Evolutionary conservation across 2,113 vertebrate species (phyloP).

Genomic region (Lethenteron camtschaticum): DNA sequence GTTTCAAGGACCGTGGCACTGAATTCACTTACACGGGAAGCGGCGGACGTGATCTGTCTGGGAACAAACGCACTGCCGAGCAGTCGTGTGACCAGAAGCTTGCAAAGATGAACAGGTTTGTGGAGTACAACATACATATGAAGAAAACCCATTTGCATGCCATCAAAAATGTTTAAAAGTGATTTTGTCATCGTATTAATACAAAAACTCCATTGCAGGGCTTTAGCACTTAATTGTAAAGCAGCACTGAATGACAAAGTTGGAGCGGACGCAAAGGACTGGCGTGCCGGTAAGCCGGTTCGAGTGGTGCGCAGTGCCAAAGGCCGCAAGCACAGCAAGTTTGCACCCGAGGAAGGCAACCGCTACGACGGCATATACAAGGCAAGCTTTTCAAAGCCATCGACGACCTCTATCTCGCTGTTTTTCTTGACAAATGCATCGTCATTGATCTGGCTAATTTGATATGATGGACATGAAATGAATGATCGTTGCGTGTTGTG

Average conservation of each 20-base stretch:
- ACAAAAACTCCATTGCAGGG: conserved; percentile 21
- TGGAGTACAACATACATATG: neutral
- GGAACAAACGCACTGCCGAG: conserved; percentile 84
- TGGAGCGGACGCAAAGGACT: conserved; percentile 62
- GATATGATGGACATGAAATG: too few relatives aligned
- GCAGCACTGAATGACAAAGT: conserved; percentile 54
- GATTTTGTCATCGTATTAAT: neutral
- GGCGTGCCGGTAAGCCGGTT: conserved; percentile 71
- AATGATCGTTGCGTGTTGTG: too few relatives aligned
- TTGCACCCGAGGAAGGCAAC: conserved; percentile 61
- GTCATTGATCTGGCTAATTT: too few relatives aligned
- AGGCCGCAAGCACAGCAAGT: conserved; percentile 80
- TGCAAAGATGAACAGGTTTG: conserved; percentile 86
- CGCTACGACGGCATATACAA: conserved; percentile 91
- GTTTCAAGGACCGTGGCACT: conserved; percentile 57
- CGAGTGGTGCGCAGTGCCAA: conserved; percentile 68
- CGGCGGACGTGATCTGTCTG: conserved; percentile 73
- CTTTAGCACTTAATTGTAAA: conserved; percentile 72
- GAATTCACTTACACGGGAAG: conserved; percentile 93
- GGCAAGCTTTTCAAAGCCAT: conserved; percentile 19
- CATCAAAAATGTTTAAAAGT: neutral
- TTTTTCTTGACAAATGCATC: too few relatives aligned
- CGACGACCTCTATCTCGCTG: too few relatives aligned
- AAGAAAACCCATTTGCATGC: neutral
- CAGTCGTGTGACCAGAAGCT: conserved; percentile 96